Conservation (phyloP, 35 echinoderm and acorn worm genomes). For the Lytechinus pictus region DNA sequence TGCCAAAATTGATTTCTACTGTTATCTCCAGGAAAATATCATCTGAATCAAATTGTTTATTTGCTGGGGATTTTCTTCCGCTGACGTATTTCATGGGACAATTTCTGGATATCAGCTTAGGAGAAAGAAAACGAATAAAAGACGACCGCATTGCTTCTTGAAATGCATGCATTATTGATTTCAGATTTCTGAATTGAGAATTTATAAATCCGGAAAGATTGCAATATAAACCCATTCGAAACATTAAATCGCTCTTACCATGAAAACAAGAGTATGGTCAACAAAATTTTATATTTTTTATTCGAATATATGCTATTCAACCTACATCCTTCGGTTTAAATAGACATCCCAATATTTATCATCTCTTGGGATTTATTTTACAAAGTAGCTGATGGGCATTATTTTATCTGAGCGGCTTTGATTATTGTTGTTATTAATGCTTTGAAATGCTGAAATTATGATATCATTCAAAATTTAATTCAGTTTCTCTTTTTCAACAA, state of each 20-base stretch:
- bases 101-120: neutral
- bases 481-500: neutral
- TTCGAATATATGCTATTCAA: too few species aligned
- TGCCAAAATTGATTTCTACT: neutral
- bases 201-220: neutral
- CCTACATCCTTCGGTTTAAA: neutral
- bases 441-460: neutral
- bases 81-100: neutral
- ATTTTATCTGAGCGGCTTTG: neutral
- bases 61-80: neutral
- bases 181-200: neutral
- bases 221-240: neutral
- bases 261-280: neutral
- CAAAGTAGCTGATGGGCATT: too few species aligned
- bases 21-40: neutral
- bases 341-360: neutral
- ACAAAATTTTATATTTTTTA: neutral
- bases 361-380: too few species aligned
- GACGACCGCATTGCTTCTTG: neutral
- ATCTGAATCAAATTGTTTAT: conserved; percentile 6
- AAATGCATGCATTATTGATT: neutral
- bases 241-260: neutral
- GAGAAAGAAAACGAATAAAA: neutral
- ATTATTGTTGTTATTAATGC: neutral
- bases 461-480: neutral